Conservation (phyloP, 2,113 vertebrate genomes). For the Excalfactoria chinensis region DNA sequence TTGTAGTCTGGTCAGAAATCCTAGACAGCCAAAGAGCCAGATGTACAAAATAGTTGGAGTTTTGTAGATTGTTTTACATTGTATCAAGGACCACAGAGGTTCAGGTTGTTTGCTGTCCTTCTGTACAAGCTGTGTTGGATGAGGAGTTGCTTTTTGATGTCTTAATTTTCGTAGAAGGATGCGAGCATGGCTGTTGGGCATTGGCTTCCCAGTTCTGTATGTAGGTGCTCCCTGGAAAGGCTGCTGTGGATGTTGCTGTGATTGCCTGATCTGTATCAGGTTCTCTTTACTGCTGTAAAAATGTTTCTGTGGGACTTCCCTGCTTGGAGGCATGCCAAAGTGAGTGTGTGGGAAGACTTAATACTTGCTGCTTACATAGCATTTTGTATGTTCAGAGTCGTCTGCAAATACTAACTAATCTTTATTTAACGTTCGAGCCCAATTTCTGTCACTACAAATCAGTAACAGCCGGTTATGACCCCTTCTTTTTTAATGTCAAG, state of each 20-base stretch:
- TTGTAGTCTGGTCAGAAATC: not conserved
- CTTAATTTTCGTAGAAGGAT: not conserved
- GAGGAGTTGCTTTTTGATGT: not conserved
- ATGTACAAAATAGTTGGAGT: not conserved
- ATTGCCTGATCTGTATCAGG: not conserved
- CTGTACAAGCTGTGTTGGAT: not conserved
- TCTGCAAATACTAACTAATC: conserved; percentile 55
- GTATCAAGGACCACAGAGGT: not conserved
- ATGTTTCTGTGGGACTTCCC: conserved; percentile 60
- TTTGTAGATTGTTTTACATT: not conserved
- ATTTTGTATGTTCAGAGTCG: conserved; percentile 56
- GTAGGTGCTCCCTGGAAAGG: conserved; percentile 8
- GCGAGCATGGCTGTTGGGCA: not conserved
- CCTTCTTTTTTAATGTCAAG: not conserved
- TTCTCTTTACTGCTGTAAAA: conserved; percentile 53
- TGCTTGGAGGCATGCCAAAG: conserved; percentile 59
- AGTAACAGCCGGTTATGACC: conserved; percentile 23
- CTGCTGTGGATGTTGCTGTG: not conserved
- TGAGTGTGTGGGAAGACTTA: conserved; percentile 68
- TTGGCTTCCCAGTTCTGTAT: not conserved
- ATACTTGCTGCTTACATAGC: conserved; percentile 60
- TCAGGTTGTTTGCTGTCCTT: not conserved
- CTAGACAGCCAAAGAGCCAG: not conserved
- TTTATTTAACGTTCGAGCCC: conserved; percentile 45
- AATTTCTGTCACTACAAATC: conserved; percentile 45